Evolutionary conservation across 1,140 invertebrate genomes (phyloP).

Genomic region (Drosophila insularis): DNA sequence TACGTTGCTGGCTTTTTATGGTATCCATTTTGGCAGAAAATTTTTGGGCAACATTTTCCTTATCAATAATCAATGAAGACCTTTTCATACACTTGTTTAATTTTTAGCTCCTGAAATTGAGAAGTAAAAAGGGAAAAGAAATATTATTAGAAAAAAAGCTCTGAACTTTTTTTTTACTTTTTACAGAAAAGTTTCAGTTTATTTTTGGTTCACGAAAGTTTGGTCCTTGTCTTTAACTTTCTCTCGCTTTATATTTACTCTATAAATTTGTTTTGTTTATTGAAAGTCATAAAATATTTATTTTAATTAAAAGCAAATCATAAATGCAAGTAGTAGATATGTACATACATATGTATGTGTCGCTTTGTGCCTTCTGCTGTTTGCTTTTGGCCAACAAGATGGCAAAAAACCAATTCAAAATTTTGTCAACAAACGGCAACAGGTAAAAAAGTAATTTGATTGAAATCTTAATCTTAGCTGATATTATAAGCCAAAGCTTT

Average conservation of each 20-base stretch:
- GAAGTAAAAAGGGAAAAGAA: slow-evolving; percentile 21
- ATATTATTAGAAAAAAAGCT: slow-evolving; percentile 30
- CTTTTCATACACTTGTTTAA: slow-evolving; percentile 43
- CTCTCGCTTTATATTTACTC: neutral
- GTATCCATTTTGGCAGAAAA: neutral
- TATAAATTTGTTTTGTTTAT: slow-evolving; percentile 35
- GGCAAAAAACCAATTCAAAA: neutral
- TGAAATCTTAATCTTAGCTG: neutral
- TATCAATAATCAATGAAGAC: slow-evolving; percentile 28
- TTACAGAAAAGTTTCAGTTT: slow-evolving; percentile 27
- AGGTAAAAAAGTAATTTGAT: neutral
- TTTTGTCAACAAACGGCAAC: neutral
- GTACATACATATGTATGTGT: neutral
- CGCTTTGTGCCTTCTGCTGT: slow-evolving; percentile 7
- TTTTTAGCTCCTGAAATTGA: slow-evolving; percentile 43
- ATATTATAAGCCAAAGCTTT: neutral
- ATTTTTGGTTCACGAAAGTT: slow-evolving; percentile 31
- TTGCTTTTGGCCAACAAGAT: slow-evolving; percentile 10
- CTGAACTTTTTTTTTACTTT: slow-evolving; percentile 34
- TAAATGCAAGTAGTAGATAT: slow-evolving; percentile 31
- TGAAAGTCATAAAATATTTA: slow-evolving; percentile 57
- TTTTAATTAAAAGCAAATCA: slow-evolving; percentile 65
- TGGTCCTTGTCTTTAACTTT: slow-evolving; percentile 9
- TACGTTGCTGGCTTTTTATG: neutral
- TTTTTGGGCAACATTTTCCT: neutral